Base-by-base conservation (phyloP, 2,888 invertebrate species). In the Argyresthia goedartella region DNA sequence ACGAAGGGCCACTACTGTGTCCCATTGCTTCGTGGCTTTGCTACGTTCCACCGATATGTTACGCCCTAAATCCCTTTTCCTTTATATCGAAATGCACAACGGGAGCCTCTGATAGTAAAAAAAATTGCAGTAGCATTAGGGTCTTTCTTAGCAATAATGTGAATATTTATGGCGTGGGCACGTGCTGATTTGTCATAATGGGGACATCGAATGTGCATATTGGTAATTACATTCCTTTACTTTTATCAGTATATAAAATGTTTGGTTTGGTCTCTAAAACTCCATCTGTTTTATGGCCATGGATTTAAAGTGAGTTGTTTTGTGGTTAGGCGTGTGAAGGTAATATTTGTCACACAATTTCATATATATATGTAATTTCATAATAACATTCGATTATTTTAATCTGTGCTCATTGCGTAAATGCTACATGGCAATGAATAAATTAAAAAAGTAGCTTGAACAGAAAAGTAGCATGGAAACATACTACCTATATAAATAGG, bases 111-210 rank as follows among this genome's bases (percentile, higher is more conserved):
- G 70, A 69, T 51, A 52, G 52, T 53, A 50, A 52, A 52, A 79
- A 79, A 77, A 77, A 73, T 61, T 57, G 67, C 67, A 69, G 65
- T 67, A 69, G 66, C 64, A 66, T 67, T 69, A 66, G 77, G 76
- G 76, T 60, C 61, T 58, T 55, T 62, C 62, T 62, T 67, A 66
- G 74, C 71, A 79, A 79, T 84, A 85, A 84, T 81, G 77, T 73
- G 81, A 78, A 81, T 81, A 84, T 85, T 82, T 84, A 85, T 84
- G 81, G 68, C 76, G 56, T 53, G 62, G 78, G 71, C 85, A 85
- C 85, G 85, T 84, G 85, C 82, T 79, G 78, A 77, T 75, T 72
- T 69, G 66, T 66, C 61, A 63, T 76, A 81, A 79, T 76, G 74
- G 71, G 64, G 65, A 81, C 79, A 11, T 14, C 14, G 73, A 80